A percentile compares a stretch with the other conserved stretches of the same genome.
phyloP scores from a whole-genome alignment of 2,888 invertebrate species.

The Aproaerema taeniolella region DNA sequence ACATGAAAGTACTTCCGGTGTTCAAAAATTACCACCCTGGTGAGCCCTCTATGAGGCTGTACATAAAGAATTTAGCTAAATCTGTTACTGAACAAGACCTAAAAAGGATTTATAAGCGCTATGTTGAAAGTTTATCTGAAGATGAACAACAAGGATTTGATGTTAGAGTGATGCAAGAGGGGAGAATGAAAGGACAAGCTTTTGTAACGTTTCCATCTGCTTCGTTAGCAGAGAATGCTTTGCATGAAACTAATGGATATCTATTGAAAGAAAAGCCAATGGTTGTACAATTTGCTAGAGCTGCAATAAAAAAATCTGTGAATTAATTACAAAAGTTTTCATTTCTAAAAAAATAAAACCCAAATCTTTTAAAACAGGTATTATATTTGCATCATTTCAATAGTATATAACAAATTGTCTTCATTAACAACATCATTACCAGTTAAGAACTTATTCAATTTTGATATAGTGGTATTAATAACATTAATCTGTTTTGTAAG shows the following conservation, averaged over 20 bases:
- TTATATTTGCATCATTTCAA: conserved; percentile 66
- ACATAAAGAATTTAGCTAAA: conserved; percentile 94
- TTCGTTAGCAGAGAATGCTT: conserved; percentile 82
- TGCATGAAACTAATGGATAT: conserved; percentile 91
- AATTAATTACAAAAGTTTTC: conserved; percentile 31
- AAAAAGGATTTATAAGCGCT: conserved; percentile 85
- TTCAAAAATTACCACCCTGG: conserved; percentile 93
- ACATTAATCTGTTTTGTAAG: conserved; percentile 40
- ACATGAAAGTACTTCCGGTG: conserved; percentile 85
- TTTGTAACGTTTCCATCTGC: conserved; percentile 90
- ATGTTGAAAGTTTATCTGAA: conserved; percentile 56
- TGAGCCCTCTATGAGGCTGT: conserved; percentile 88
- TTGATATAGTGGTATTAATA: conserved; percentile 43
- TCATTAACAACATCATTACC: conserved; percentile 37
- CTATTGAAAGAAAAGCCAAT: conserved; percentile 92
- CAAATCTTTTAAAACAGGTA: not conserved
- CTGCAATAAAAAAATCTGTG: conserved; percentile 61
- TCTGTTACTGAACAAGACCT: conserved; percentile 86
- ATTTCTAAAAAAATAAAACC: conserved; percentile 8
- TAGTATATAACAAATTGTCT: conserved; percentile 48
- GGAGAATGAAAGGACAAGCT: conserved; percentile 97
- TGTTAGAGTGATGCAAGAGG: conserved; percentile 93
- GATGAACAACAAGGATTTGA: conserved; percentile 73
- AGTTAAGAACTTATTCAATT: conserved; percentile 44
- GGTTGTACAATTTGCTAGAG: conserved; percentile 89